Evolutionary conservation across 2,888 invertebrate species (phyloP).

Genomic region (Dryobota labecula): DNA sequence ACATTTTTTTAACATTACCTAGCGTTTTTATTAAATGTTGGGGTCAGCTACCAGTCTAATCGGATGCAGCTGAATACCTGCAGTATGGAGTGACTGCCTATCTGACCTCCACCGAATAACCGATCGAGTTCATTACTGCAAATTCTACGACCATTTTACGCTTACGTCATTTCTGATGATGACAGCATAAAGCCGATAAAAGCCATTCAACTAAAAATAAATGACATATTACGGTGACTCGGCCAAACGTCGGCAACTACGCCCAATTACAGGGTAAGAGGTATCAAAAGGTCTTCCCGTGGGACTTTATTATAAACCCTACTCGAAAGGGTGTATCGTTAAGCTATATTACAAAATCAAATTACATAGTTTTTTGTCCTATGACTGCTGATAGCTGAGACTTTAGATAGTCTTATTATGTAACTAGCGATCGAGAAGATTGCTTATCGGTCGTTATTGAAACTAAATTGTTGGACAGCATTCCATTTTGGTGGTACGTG

Average conservation of each 20-base stretch:
- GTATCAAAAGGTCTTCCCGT: slow-evolving; percentile 65
- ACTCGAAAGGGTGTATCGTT: slow-evolving; percentile 69
- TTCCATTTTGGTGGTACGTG: slow-evolving; percentile 23
- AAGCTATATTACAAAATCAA: slow-evolving; percentile 69
- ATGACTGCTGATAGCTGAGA: slow-evolving; percentile 36
- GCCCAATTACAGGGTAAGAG: slow-evolving; percentile 66
- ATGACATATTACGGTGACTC: slow-evolving; percentile 66
- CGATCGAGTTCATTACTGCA: neutral
- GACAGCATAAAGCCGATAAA: slow-evolving; percentile 50
- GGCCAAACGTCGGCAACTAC: slow-evolving; percentile 53
- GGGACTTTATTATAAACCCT: slow-evolving; percentile 70
- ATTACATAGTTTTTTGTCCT: slow-evolving; percentile 72
- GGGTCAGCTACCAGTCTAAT: neutral
- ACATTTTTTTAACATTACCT: no score
- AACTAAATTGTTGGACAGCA: slow-evolving; percentile 38
- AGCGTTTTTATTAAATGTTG: no score
- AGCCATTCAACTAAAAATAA: slow-evolving; percentile 65
- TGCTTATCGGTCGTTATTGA: slow-evolving; percentile 42
- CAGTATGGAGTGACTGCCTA: neutral
- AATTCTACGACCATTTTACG: slow-evolving; percentile 27
- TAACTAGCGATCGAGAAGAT: slow-evolving; percentile 48
- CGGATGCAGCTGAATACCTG: neutral
- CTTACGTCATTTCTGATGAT: slow-evolving; percentile 38
- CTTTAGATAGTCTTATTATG: slow-evolving; percentile 45
- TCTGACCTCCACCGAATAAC: neutral